phyloP scores from a whole-genome alignment of 2,888 invertebrate genomes.

The Sminthurinus aureus region DNA sequence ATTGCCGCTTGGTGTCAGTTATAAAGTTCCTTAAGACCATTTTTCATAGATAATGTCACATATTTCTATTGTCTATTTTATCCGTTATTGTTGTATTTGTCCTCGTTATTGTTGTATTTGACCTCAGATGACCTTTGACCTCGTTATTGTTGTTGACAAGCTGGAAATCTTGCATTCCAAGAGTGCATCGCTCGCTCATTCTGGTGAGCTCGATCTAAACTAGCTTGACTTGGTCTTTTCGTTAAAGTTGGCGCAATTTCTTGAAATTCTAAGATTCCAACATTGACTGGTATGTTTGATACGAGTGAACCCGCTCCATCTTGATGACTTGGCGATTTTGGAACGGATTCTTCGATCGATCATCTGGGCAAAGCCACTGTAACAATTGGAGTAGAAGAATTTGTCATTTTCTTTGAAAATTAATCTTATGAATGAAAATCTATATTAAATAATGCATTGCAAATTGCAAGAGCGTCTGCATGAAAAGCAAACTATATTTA shows the following conservation, averaged over 20 bases:
- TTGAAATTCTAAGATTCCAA: neutral
- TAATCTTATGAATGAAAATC: neutral
- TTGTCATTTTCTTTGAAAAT: neutral
- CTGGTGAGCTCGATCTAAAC: slow-evolving; percentile 49
- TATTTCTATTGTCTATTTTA: too few species aligned
- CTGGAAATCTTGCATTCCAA: slow-evolving; percentile 54
- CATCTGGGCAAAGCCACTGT: too few species aligned
- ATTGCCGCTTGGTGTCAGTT: too few species aligned
- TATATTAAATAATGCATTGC: neutral
- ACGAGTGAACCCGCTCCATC: slow-evolving; percentile 39
- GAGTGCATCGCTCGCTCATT: slow-evolving; percentile 48
- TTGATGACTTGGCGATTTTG: slow-evolving; percentile 48
- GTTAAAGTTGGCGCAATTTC: slow-evolving; percentile 31
- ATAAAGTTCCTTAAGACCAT: too few species aligned
- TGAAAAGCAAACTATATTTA: too few species aligned
- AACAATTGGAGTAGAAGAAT: neutral
- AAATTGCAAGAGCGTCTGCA: too few species aligned
- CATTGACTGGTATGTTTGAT: neutral
- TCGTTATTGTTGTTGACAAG: slow-evolving; percentile 56
- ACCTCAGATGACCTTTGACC: too few species aligned
- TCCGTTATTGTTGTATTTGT: too few species aligned
- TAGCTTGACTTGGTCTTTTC: slow-evolving; percentile 45
- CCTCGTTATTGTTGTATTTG: too few species aligned
- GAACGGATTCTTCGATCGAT: too few species aligned
- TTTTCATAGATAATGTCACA: too few species aligned